phyloP scores from a whole-genome alignment of 2,888 invertebrate genomes.

The Poecilus cupreus region DNA sequence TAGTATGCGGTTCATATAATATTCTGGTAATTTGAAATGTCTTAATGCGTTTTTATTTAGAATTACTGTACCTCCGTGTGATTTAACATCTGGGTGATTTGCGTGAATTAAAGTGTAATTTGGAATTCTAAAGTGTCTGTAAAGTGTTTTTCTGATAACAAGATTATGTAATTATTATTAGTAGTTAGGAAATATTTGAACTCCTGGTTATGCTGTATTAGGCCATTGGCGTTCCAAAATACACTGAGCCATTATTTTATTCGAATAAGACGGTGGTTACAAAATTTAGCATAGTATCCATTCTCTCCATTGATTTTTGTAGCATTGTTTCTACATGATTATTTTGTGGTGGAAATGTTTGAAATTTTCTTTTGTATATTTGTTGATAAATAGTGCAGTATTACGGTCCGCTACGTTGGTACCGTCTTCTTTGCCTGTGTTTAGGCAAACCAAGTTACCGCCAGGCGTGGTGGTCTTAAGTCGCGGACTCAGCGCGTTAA shows the following conservation, averaged over 20 bases:
- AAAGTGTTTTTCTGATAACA: slow-evolving; percentile 13
- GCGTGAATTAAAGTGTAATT: slow-evolving; percentile 4
- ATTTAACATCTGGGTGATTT: slow-evolving; percentile 1
- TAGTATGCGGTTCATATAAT: not conserved
- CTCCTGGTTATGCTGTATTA: slow-evolving; percentile 37
- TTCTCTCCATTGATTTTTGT: slow-evolving; percentile 16
- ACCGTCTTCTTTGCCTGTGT: too few relatives aligned
- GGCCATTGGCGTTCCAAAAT: slow-evolving; percentile 43
- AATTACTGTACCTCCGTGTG: slow-evolving; percentile 27
- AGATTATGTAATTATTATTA: not conserved
- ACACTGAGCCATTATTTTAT: slow-evolving; percentile 32
- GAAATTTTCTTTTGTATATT: slow-evolving; percentile 48
- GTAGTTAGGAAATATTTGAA: slow-evolving; percentile 24
- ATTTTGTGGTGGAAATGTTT: not conserved
- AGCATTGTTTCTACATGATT: not conserved
- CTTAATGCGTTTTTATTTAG: not conserved
- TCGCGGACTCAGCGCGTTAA: too few relatives aligned
- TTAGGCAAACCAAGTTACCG: too few relatives aligned
- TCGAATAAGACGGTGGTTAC: slow-evolving; percentile 24
- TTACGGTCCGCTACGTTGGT: too few relatives aligned
- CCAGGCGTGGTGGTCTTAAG: too few relatives aligned
- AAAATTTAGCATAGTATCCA: slow-evolving; percentile 37
- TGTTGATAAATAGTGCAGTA: too few relatives aligned
- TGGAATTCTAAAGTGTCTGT: slow-evolving; percentile 12
- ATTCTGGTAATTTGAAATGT: slow-evolving; percentile 20